A percentile compares a stretch with the other conserved stretches of the same genome.
Evolutionary conservation across 2,113 vertebrate genomes (phyloP).

Genomic region (Eupsittula cactorum): DNA sequence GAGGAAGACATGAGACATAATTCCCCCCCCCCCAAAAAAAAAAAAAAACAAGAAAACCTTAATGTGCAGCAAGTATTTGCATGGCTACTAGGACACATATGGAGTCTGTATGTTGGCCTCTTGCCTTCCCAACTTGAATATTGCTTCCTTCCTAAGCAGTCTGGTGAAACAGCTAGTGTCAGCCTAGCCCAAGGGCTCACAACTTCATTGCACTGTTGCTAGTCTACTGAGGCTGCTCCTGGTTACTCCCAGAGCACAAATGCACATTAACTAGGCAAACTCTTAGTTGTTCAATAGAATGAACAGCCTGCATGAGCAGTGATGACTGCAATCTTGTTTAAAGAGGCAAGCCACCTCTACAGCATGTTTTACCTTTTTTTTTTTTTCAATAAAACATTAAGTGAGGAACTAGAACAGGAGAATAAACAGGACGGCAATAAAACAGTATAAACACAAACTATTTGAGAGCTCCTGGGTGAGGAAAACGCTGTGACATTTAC

Average conservation of each 20-base stretch:
- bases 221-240: no score
- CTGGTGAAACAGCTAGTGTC: not conserved
- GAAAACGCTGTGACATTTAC: not conserved
- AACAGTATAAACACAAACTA: not conserved
- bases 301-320: no score
- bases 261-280: rapidly evolving
- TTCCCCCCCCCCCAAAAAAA: not conserved
- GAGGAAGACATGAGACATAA: not conserved
- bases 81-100: not conserved
- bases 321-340: not conserved
- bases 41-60: not conserved
- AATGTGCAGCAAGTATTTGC: rapidly evolving
- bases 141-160: not conserved
- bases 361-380: not conserved
- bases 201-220: no score
- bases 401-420: not conserved
- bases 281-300: not conserved
- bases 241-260: not conserved
- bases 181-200: not conserved
- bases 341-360: not conserved
- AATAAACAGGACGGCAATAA: not conserved
- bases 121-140: not conserved
- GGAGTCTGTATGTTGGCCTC: rapidly evolving
- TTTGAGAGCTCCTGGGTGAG: not conserved
- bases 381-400: not conserved